Conservation (phyloP, 2,797 vertebrate species). For the Mastacembelus armatus region DNA sequence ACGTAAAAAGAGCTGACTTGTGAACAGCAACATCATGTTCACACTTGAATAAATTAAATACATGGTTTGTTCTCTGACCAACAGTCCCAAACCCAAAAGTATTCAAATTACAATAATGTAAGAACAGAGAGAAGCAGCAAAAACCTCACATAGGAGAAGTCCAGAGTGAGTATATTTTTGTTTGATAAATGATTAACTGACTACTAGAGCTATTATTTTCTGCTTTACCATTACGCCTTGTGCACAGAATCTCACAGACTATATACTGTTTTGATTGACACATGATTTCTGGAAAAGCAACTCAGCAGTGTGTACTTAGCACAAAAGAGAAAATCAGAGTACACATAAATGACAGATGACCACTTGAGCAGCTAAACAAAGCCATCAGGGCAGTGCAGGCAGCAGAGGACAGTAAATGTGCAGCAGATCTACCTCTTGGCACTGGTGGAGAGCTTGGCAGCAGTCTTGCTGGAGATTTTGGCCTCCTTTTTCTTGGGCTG, state of each 20-base stretch:
- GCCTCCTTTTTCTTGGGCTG: constrained; percentile 96
- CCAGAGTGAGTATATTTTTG: neutral
- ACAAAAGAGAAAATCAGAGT: constrained; percentile 2
- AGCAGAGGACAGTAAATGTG: constrained; percentile 4
- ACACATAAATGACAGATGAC: constrained; percentile 4
- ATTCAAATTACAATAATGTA: neutral
- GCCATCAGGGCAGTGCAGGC: neutral
- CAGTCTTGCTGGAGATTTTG: constrained; percentile 96
- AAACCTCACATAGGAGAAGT: neutral
- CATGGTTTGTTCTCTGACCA: neutral
- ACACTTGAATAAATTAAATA: no score
- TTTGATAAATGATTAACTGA: neutral
- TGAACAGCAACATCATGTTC: no score
- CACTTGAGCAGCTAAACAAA: neutral
- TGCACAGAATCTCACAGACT: neutral
- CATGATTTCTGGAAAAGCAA: neutral
- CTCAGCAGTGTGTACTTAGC: neutral
- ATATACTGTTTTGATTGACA: neutral
- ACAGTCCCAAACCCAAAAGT: neutral
- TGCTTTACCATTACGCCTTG: neutral
- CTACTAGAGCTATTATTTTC: no score
- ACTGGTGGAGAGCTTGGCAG: constrained; percentile 94
- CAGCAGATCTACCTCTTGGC: constrained; percentile 89
- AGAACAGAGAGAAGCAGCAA: neutral
- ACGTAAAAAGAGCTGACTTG: no score